Base-by-base conservation (phyloP, 2,888 invertebrate species). In the Alentia gelatinosa region DNA sequence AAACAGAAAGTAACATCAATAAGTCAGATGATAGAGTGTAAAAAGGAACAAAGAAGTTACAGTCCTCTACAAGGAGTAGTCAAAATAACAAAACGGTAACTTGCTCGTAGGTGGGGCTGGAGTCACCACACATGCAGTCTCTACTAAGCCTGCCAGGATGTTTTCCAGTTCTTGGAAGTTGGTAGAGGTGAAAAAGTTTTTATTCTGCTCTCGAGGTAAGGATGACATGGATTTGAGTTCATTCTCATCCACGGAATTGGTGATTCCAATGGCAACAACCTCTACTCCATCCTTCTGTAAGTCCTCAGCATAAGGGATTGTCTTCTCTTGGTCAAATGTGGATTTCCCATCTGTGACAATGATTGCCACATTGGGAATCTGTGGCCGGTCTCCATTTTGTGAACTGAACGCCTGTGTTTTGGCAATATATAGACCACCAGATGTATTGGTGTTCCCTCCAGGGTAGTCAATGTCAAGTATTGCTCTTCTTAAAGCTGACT, bases 291-390 rank as follows among this genome's bases (percentile, higher is more conserved):
- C 84, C 42, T 26, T 42, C 84, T n/a, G 7, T 9, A 84, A 30
- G 23, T 84, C 84, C 26, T 47, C 42, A 40, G 84, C 84, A 84
- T 84, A 84, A 26, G 84, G 84, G 12, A 84, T 30, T 5, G 84
- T 84, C 42, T 84, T 84, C 26, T n/a, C 40, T 15, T 15, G 47
- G 30, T 84, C 84, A 84, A 84, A 84, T 9, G 84, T 84, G 26
- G 84, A 84, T n/a, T 84, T 84, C 3, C 84, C 84, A 84, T 84
- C 84, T 19, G 84, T 84, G 1, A 84, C 4, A 9, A 84, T 42
- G 5, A 84, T 84, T n/a, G 84, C 84, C 39, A 84, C 40, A 42
- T 84, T 84, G 84, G 84, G 84, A n/a, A 84, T 84, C 7, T 84
- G 7, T 26, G 84, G 84, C 23, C 84, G 39, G 26, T 84, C 84